Evolutionary conservation across 1,140 invertebrate species (phyloP).

Genomic region (Daktulosphaira vitifoliae): DNA sequence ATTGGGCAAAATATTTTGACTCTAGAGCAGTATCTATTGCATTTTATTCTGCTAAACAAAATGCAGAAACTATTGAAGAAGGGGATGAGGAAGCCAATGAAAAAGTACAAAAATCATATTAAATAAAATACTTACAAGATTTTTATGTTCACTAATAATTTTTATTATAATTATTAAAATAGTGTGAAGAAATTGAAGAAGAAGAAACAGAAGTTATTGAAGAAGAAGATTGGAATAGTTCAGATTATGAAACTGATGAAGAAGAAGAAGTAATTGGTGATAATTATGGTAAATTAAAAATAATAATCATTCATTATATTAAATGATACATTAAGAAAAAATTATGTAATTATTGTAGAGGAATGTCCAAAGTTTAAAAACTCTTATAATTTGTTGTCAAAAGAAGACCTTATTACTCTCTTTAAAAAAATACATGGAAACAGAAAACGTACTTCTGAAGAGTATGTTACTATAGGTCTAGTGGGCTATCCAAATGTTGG

Average conservation of each 20-base stretch:
- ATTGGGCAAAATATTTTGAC: constrained; percentile 84
- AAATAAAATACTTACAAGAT: too few species aligned
- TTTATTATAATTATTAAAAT: too few species aligned
- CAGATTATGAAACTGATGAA: constrained; percentile 40
- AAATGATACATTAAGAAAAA: too few species aligned
- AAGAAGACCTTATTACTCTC: constrained; percentile 55
- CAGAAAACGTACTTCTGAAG: constrained; percentile 51
- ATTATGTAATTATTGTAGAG: constrained; percentile 21
- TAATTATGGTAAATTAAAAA: constrained; percentile 34
- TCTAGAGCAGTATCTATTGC: constrained; percentile 55
- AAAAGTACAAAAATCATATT: constrained; percentile 26
- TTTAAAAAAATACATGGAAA: constrained; percentile 54
- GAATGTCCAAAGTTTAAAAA: constrained; percentile 40
- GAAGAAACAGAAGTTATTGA: constrained; percentile 36
- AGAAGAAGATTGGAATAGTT: constrained; percentile 37
- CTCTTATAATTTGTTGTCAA: constrained; percentile 49
- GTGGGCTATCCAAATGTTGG: constrained; percentile 99
- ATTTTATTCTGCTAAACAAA: constrained; percentile 74
- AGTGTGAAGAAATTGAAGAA: constrained; percentile 40
- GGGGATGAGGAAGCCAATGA: constrained; percentile 41
- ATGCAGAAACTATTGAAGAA: constrained; percentile 46
- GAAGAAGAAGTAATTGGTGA: constrained; percentile 37
- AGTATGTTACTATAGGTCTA: constrained; percentile 65
- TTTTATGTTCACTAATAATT: too few species aligned
- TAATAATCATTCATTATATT: not conserved